Evolutionary conservation across 2,113 vertebrate species (phyloP).

Genomic region (Scomber scombrus): DNA sequence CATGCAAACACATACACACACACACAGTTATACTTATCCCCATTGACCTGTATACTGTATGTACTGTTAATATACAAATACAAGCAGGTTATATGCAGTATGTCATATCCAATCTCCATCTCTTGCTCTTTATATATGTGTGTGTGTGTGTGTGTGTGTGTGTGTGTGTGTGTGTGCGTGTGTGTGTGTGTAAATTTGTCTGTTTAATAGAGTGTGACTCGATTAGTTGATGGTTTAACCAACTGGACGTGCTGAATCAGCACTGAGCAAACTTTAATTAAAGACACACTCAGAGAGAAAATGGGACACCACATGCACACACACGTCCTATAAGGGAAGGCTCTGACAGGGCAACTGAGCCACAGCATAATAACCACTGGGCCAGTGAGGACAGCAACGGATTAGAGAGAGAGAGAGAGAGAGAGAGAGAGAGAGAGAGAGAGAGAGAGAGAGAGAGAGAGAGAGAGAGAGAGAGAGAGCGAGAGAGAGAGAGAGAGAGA

Average conservation of each 20-base stretch:
- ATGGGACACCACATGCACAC: slow-evolving; percentile 44
- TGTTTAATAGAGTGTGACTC: slow-evolving; percentile 12
- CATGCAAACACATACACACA: slow-evolving; percentile 20
- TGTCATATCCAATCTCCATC: no score
- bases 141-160: neutral
- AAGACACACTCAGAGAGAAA: slow-evolving; percentile 37
- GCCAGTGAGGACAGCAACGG: slow-evolving; percentile 59
- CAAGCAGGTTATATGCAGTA: neutral
- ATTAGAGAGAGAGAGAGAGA: slow-evolving; percentile 70
- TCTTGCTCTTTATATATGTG: neutral
- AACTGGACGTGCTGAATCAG: slow-evolving; percentile 42
- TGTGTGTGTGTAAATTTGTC: neutral
- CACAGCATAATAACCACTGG: slow-evolving; percentile 45
- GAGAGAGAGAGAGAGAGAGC: slow-evolving; percentile 68
- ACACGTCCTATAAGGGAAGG: slow-evolving; percentile 21
- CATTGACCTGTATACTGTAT: neutral
- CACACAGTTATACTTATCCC: slow-evolving; percentile 6
- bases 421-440: slow-evolving; percentile 68
- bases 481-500: slow-evolving; percentile 49
- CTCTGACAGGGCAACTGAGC: slow-evolving; percentile 33
- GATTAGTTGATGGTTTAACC: slow-evolving; percentile 37
- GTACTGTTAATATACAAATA: neutral
- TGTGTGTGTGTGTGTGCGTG: slow-evolving; percentile 4
- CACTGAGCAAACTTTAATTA: slow-evolving; percentile 36
- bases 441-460: slow-evolving; percentile 66